These are phyloP conservation scores for Urosaurus nigricauda DNA, from an alignment of 2,797 vertebrate species.

Conservation along the genomic window DNA sequence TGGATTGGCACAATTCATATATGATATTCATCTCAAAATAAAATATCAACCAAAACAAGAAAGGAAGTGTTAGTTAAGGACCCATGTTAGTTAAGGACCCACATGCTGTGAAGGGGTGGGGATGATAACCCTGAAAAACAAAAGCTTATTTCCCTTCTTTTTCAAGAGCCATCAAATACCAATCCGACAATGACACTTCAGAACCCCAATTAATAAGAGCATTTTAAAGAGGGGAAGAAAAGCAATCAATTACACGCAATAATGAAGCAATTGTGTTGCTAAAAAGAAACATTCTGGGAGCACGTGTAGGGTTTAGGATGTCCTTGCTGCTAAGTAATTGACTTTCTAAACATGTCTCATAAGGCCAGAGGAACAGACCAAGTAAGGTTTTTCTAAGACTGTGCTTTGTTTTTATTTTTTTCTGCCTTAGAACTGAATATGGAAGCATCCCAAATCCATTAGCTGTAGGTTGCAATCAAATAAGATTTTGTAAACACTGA, in stretches of 20 bases:
- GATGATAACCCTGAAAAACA: neutral
- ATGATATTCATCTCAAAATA: neutral
- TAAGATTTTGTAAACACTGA: neutral
- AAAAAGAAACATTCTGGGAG: neutral
- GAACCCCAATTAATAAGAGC: neutral
- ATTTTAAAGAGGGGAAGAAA: neutral
- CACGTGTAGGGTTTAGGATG: neutral
- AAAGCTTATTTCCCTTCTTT: neutral
- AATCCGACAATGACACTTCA: neutral
- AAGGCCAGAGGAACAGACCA: neutral
- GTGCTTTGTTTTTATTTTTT: neutral
- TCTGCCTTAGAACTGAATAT: neutral
- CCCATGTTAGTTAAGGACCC: neutral
- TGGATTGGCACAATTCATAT: neutral
- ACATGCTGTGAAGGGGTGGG: neutral
- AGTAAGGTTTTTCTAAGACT: neutral
- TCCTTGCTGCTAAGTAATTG: neutral
- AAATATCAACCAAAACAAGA: neutral
- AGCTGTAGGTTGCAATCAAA: neutral
- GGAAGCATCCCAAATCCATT: neutral
- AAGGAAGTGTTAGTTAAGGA: neutral
- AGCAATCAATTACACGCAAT: no score
- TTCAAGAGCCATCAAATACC: neutral
- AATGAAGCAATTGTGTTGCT: neutral
- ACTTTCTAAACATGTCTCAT: neutral